Evolutionary conservation across 30 jellyfish, hydroid and myxozoan species (phyloP), one percentile per base, ranked within the genome.

Genomic region (Turritopsis rubra): DNA sequence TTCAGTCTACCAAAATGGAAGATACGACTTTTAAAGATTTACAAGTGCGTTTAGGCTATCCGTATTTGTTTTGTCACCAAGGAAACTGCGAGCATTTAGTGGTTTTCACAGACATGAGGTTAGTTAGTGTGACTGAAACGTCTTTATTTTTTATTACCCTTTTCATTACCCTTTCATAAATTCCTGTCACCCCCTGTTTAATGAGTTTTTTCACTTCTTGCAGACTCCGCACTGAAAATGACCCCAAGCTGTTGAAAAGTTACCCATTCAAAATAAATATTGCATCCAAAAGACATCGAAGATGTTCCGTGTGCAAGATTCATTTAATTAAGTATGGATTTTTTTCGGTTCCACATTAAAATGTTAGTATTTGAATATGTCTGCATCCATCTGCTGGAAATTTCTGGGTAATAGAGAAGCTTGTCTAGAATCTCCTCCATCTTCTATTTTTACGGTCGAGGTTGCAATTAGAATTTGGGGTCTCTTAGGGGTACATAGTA

Each of bases 11-110:
- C 65, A 76, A 65, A 29, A 94, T 94, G 99, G 95, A 94, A 80
- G 95, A 87, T 29, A 94, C 95, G 41, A 85, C 87, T 24, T 85
- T 94, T 54, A 88, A 80, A 65, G 97, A 94, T 31, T 71, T 94
- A 79, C 82, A 89, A 68, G 75, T 94, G 25, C 96, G 99, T 1
- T 96, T 94, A 28, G 99, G 99, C 29, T 89, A 89, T 65, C 99
- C 99, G 1, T 94, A 94, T 66, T 80, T 90, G 76, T 94, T 83
- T 66, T 89, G 96, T 84, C 99, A 94, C 79, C 99, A 94, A 89
- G 97, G 97, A 28, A 89, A 89, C 72, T 94, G 99, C 81, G 97
- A 94, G 66, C 99, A 94, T 73, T 21, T 94, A 29, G 16, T 94
- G 79, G 86, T 89, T 7, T 89, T 94, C 76, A 81, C 66, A 21